A percentile compares a stretch with the other conserved stretches of the same genome.
Evolutionary conservation across 2,888 invertebrate species (phyloP).

Genomic region (Nasonovia ribisnigri): DNA sequence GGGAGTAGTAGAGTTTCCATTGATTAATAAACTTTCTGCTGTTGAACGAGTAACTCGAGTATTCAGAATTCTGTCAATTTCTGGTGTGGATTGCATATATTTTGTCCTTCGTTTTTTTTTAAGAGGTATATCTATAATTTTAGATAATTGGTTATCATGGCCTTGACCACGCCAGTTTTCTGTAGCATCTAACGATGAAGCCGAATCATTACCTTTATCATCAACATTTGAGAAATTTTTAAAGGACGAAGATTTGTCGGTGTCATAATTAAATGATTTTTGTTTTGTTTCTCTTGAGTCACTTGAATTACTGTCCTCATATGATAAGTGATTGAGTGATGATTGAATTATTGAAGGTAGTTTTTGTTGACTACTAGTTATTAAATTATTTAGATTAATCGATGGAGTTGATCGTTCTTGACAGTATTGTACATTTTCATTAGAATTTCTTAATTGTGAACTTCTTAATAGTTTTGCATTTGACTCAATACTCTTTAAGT

Average conservation of each 20-base stretch:
- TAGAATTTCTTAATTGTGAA: neutral
- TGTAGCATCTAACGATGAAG: neutral
- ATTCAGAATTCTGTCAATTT: no score
- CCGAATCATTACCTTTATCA: neutral
- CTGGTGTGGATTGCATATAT: no score
- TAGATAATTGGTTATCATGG: neutral
- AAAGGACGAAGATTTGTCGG: no score
- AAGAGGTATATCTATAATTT: neutral
- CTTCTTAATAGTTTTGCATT: neutral
- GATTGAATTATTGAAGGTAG: no score
- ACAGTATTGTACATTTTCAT: neutral
- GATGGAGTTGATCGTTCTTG: neutral
- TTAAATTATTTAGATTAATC: no score
- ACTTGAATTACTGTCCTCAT: neutral
- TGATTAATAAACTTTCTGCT: no score
- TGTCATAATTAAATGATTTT: no score
- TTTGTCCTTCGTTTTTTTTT: neutral
- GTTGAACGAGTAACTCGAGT: neutral
- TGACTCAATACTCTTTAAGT: neutral
- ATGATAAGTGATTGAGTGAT: no score
- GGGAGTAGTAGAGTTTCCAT: no score
- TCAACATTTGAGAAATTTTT: no score
- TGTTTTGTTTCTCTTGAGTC: neutral
- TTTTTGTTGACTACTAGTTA: no score
- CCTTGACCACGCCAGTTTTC: conserved; percentile 11